These are phyloP conservation scores for Musca vetustissima DNA, from an alignment of 1,140 invertebrate species.

Conservation along the genomic window DNA sequence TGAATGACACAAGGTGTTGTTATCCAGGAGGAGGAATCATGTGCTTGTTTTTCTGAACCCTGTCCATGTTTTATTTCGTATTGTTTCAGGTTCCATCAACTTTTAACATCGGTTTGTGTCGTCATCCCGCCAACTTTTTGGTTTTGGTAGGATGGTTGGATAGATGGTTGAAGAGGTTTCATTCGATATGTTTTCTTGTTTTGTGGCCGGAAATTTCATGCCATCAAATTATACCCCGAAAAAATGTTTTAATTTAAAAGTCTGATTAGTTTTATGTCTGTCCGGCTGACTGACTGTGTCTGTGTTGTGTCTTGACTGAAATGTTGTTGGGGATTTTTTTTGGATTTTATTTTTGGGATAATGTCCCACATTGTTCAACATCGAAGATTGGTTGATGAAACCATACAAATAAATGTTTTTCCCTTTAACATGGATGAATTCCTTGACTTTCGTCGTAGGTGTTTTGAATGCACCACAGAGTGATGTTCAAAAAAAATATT, in stretches of 20 bases:
- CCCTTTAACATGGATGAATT: neutral
- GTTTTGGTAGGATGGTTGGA: neutral
- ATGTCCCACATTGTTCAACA: no score
- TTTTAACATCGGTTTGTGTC: neutral
- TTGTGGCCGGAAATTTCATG: conserved; percentile 17
- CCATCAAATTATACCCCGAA: conserved; percentile 19
- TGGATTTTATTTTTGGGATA: no score
- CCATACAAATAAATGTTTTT: neutral
- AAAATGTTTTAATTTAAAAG: conserved; percentile 19
- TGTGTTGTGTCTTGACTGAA: no score
- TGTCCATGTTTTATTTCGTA: neutral
- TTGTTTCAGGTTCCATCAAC: neutral
- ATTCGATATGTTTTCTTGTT: conserved; percentile 4
- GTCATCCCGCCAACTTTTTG: neutral
- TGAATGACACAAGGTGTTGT: conserved; percentile 22
- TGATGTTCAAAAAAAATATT: no score
- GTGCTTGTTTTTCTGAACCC: neutral
- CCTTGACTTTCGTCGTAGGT: no score
- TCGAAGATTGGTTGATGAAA: no score
- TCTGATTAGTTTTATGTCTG: conserved; percentile 23
- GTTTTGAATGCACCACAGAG: no score
- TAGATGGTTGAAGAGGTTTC: conserved; percentile 13
- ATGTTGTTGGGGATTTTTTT: no score
- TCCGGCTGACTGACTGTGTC: neutral
- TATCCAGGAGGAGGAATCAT: neutral